A percentile compares a stretch with the other conserved stretches of the same genome.
Conservation (phyloP, 2,888 invertebrate genomes). For the Ormyrus pomaceus region DNA sequence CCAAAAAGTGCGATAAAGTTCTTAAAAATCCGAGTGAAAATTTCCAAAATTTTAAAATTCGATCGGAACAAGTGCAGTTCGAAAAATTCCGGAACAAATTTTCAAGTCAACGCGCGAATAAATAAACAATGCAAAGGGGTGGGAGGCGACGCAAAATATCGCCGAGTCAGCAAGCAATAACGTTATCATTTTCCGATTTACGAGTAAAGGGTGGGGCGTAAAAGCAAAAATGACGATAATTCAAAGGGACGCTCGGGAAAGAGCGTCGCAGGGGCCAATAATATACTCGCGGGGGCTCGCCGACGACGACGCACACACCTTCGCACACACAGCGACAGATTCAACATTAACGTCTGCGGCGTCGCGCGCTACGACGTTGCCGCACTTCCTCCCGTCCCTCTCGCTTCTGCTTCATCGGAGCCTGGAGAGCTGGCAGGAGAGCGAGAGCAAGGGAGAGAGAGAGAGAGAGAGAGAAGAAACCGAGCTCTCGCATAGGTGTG, state of each 20-base stretch:
- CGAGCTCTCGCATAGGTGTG: not conserved
- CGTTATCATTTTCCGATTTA: not conserved
- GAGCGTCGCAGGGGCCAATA: slow-evolving; percentile 48
- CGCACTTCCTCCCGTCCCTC: slow-evolving; percentile 54
- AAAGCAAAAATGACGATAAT: slow-evolving; percentile 21
- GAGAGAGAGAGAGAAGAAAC: slow-evolving; percentile 25
- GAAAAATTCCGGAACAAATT: no score
- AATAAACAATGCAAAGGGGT: no score
- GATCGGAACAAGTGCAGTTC: no score
- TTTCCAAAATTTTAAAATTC: no score
- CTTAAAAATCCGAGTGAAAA: no score
- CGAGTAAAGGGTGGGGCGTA: not conserved
- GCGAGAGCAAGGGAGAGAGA: not conserved
- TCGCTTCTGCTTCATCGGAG: slow-evolving; percentile 3
- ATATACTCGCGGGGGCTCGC: slow-evolving; percentile 48
- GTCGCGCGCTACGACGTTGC: slow-evolving; percentile 62
- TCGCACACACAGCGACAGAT: slow-evolving; percentile 1
- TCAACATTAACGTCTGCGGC: not conserved
- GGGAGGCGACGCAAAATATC: no score
- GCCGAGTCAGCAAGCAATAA: no score
- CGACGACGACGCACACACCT: slow-evolving; percentile 9
- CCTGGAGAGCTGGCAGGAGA: slow-evolving; percentile 1
- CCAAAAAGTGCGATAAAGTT: no score
- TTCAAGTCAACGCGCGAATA: no score
- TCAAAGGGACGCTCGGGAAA: slow-evolving; percentile 42